Base-by-base conservation (phyloP, 2,113 vertebrate genomes). In the Epinephelus moara region DNA sequence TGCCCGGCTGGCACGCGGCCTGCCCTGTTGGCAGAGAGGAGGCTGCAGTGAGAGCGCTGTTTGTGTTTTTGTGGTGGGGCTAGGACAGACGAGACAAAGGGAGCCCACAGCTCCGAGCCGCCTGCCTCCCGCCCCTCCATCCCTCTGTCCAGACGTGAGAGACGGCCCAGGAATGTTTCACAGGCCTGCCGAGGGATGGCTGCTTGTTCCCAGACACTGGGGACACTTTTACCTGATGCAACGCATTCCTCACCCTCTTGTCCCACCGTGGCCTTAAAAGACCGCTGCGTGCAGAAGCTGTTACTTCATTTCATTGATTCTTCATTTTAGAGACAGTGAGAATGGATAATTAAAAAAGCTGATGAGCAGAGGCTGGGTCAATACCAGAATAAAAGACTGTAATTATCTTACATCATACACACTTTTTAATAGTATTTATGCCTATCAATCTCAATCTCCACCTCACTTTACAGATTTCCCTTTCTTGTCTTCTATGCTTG, bases 131-230 rank as follows among this genome's bases (percentile, higher is more conserved):
- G 30, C 91, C 81, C 93, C 67, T 61, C 87, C 84, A 60, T 63
- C 88, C 66, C 77, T 61, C 84, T 60, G 53, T 56, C 82, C 96
- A 96, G 95, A 97, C 92, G 94, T 88, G 76, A 73, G 87, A 90
- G 90, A 92, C 77, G 83, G 84, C 80, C 78, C 81, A 94, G 95
- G 95, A 96, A 96, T 94, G 95, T 96, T 95, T 94, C 87, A 89
- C 88, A 95, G 94, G 95, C 95, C 95, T 95, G 96, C 92, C 55
- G 92, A 97, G 94, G 96, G 95, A 96, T 92, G 95, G 89, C 92
- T 70, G 75, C 89, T 92, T 87, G n/a, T 95, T 94, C 94, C 81
- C 50, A 94, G 83, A 89, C 64, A 71, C 79, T 27, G 53, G 88
- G 91, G 88, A 95, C 92, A 91, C 88, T 81, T 89, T 85, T 80